phyloP scores from a whole-genome alignment of 2,797 vertebrate species.

The Muscicapa comitata region DNA sequence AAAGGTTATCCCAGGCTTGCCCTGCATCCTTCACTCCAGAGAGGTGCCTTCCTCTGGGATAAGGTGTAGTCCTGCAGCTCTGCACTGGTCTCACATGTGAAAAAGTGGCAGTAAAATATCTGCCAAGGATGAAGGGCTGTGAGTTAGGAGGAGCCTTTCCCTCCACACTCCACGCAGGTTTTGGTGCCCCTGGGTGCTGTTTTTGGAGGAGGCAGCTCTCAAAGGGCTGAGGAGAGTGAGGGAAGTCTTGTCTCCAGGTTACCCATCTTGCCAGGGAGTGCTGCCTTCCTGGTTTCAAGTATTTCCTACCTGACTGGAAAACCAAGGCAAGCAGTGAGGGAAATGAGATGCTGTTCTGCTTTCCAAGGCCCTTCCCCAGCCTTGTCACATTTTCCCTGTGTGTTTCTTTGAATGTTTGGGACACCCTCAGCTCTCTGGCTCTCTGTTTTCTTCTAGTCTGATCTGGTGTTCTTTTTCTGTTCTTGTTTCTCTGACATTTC shows the following conservation, averaged over 20 bases:
- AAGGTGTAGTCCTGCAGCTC: background rate
- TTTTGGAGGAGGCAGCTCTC: background rate
- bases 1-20: background rate
- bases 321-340: background rate
- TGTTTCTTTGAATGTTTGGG: background rate
- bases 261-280: background rate
- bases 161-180: accelerated
- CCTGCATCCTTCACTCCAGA: background rate
- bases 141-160: background rate
- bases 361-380: background rate
- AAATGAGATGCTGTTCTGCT: background rate
- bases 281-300: background rate
- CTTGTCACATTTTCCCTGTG: background rate
- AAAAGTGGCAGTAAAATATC: background rate
- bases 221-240: background rate
- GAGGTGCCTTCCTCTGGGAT: background rate
- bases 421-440: background rate
- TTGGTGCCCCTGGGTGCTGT: background rate
- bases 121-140: background rate
- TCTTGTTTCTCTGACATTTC: background rate
- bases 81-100: accelerated
- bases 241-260: background rate
- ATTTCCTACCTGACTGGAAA: background rate
- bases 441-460: background rate
- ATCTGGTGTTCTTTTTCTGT: background rate